Base-by-base conservation (phyloP, 2,888 invertebrate species). In the Phrixothrix hirtus region DNA sequence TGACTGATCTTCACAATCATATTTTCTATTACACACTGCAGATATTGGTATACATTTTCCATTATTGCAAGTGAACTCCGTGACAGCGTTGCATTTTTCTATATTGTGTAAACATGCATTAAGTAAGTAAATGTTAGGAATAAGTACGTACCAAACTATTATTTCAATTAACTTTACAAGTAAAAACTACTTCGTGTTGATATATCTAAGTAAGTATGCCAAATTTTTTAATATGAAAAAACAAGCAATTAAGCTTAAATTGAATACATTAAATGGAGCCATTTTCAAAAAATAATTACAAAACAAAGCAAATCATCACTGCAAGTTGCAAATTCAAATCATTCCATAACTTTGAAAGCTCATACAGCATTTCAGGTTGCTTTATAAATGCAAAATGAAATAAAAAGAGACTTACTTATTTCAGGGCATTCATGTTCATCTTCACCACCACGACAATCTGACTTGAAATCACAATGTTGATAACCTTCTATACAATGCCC, bases 31-130 rank as follows among this genome's bases (percentile, higher is more conserved):
- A 73, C 92, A 92, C 39, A 85, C 82, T 59, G 83, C 77, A 34
- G 81, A 74, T 58, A 83, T 79, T 32, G 86, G 84, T 64, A 92
- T 84, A 73, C 91, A 91, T 63, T 82, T 80, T 39, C 88, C 86
- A 72, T 89, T 87, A 50, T 78, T 79, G 74, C 92, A 92, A 58
- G 83, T 83, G 75, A 88, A 90, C 67, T 78, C 60, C 50, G 51
- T 64, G 46, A 49, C 46, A 46, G 60, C 55, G 62, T 62, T 46
- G 54, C 60, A 62, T 39, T 48, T 38, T 55, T 60, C 61, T 64
- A 49, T 45, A 32, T 52, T 37, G 14, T 17, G 44, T 34, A 53
- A 48, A 54, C 48, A 47, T 54, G 54, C 48, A 34, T 47, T 45
- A 45, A 35, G 25, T 25, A 4, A 25, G 25, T 7, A 6, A 6